Evolutionary conservation across 2,113 vertebrate genomes (phyloP).

Genomic region (Anguilla japonica): DNA sequence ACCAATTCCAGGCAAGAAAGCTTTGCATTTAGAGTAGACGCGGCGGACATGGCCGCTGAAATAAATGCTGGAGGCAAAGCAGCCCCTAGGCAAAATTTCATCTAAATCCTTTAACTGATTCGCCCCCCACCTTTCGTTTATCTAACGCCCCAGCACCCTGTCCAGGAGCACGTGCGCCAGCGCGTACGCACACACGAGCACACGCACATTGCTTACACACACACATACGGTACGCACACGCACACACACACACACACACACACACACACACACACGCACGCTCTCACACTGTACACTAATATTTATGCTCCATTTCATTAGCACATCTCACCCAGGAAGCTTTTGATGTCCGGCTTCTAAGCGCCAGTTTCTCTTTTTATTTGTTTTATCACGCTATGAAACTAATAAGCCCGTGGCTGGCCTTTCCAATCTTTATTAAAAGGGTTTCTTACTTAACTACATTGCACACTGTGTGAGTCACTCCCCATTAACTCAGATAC

Average conservation of each 20-base stretch:
- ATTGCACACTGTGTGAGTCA: constrained; percentile 6
- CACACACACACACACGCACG: constrained; percentile 23
- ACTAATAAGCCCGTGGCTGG: constrained; percentile 13
- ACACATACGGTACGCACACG: neutral
- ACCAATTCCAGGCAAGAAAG: constrained; percentile 45
- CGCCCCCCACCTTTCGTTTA: constrained; percentile 17
- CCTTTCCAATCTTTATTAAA: constrained; percentile 10
- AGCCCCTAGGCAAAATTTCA: constrained; percentile 37
- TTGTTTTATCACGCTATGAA: constrained; percentile 27
- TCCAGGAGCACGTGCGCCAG: neutral
- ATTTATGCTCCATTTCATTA: constrained; percentile 22
- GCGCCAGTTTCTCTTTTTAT: constrained; percentile 8
- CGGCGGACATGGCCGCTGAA: constrained; percentile 24
- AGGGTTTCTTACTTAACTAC: constrained; percentile 10
- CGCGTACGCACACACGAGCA: constrained; percentile 17
- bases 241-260: constrained; percentile 30
- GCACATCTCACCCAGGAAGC: neutral
- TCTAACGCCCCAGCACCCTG: constrained; percentile 32
- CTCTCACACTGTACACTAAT: constrained; percentile 17
- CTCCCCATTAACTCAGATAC: constrained; percentile 10
- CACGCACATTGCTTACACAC: neutral
- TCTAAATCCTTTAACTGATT: constrained; percentile 26
- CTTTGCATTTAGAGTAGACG: constrained; percentile 58
- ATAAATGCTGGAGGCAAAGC: constrained; percentile 27
- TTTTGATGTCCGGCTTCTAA: constrained; percentile 6